Conservation (phyloP, 2,888 invertebrate species). For the Emesis castigata region DNA sequence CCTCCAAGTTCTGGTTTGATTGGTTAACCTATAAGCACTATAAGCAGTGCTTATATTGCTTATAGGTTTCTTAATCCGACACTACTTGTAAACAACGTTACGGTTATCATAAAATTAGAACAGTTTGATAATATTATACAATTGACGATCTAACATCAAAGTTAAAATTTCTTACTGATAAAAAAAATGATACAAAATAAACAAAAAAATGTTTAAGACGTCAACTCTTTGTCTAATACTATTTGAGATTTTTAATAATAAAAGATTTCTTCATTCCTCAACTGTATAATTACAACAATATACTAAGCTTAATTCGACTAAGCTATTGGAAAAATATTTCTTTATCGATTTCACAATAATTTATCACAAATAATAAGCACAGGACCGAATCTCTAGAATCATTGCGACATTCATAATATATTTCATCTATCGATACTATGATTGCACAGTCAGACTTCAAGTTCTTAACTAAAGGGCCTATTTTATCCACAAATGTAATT, state of each 20-base stretch:
- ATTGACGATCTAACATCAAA: too few relatives aligned
- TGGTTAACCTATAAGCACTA: too few relatives aligned
- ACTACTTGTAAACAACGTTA: too few relatives aligned
- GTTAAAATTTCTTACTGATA: too few relatives aligned
- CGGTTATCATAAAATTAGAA: too few relatives aligned
- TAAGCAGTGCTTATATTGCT: too few relatives aligned
- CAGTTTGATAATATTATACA: too few relatives aligned
- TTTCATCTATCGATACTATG: slow-evolving; percentile 32
- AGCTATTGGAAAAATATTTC: slow-evolving; percentile 79
- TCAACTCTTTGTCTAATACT: background rate
- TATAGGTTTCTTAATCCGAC: too few relatives aligned
- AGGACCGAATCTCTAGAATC: slow-evolving; percentile 16
- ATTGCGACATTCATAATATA: slow-evolving; percentile 12
- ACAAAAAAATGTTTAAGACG: background rate
- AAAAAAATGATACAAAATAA: too few relatives aligned
- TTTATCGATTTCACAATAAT: slow-evolving; percentile 68
- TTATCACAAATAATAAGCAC: slow-evolving; percentile 25
- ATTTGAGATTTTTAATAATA: slow-evolving; percentile 55
- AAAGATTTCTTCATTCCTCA: slow-evolving; percentile 74
- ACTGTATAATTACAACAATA: slow-evolving; percentile 78
- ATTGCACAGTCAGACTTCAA: slow-evolving; percentile 45
- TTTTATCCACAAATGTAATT: background rate
- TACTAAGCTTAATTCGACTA: slow-evolving; percentile 77
- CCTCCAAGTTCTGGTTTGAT: too few relatives aligned
- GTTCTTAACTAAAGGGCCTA: background rate